Percentiles rank a stretch among this genome's conserved stretches.
These are phyloP conservation scores for Rhinichthys osculus DNA, from an alignment of 2,797 vertebrate genomes.

Conservation along the genomic window DNA sequence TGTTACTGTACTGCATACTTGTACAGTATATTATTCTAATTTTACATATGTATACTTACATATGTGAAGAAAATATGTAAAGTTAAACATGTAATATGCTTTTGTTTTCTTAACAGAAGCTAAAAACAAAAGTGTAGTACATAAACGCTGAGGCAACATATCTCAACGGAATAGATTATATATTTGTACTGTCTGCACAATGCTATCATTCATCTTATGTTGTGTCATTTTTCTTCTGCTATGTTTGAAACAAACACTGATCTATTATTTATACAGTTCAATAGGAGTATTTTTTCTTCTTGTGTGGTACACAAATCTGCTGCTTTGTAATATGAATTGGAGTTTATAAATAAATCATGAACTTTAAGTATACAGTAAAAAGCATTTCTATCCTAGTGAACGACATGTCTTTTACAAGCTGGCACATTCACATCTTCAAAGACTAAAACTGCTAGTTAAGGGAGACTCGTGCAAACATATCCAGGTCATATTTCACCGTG, in stretches of 20 bases:
- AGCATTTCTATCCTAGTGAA: slow-evolving; percentile 29
- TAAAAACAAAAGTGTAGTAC: not conserved
- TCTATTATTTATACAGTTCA: slow-evolving; percentile 69
- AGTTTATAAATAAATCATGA: slow-evolving; percentile 69
- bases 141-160: slow-evolving; percentile 34
- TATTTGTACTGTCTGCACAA: slow-evolving; percentile 13
- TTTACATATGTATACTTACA: not conserved
- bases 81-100: slow-evolving; percentile 1
- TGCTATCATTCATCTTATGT: slow-evolving; percentile 46
- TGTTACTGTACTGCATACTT: not conserved
- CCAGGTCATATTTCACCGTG: not conserved
- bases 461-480: not conserved
- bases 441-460: not conserved
- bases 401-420: not conserved
- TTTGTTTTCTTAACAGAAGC: not conserved
- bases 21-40: not conserved
- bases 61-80: not conserved
- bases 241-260: slow-evolving; percentile 66
- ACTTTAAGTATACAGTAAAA: slow-evolving; percentile 51
- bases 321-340: slow-evolving; percentile 60
- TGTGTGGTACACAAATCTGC: slow-evolving; percentile 54
- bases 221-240: slow-evolving; percentile 57
- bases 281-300: slow-evolving; percentile 36
- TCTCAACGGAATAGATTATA: slow-evolving; percentile 49
- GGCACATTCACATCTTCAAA: not conserved